Evolutionary conservation across 2,888 invertebrate species (phyloP).

Genomic region (Lithophane socia): DNA sequence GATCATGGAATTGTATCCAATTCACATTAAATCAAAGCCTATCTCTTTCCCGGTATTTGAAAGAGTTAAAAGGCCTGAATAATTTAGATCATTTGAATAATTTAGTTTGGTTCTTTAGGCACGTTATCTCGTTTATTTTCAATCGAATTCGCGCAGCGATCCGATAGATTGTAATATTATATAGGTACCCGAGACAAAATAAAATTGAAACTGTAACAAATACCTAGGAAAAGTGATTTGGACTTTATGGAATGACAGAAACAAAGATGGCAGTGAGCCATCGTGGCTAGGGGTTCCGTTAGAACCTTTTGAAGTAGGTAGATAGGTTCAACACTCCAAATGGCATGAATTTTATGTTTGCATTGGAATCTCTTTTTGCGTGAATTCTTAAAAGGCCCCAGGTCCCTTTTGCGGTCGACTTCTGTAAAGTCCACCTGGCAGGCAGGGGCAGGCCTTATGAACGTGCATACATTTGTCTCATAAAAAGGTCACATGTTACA

Average conservation of each 20-base stretch:
- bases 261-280: slow-evolving; percentile 44
- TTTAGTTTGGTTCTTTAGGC: not conserved
- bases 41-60: slow-evolving; percentile 12
- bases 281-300: slow-evolving; percentile 33
- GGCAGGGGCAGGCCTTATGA: slow-evolving; percentile 53
- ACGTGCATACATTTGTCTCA: slow-evolving; percentile 66
- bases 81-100: slow-evolving; percentile 17
- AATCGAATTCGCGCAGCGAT: slow-evolving; percentile 10
- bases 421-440: slow-evolving; percentile 58
- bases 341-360: slow-evolving; percentile 43
- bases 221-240: slow-evolving; percentile 16
- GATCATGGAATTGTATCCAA: slow-evolving; percentile 15
- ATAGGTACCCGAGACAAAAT: slow-evolving; percentile 4
- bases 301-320: slow-evolving; percentile 31
- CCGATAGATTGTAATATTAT: slow-evolving; percentile 1
- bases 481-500: slow-evolving; percentile 69
- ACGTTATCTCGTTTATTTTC: slow-evolving; percentile 29
- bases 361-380: slow-evolving; percentile 33
- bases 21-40: slow-evolving; percentile 33
- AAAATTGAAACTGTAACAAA: slow-evolving; percentile 28
- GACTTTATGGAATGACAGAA: slow-evolving; percentile 42
- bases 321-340: slow-evolving; percentile 3
- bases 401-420: slow-evolving; percentile 46
- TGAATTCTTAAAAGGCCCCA: slow-evolving; percentile 52
- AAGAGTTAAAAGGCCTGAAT: slow-evolving; percentile 32